Base-by-base conservation (phyloP, 1,140 invertebrate species). In the Popillia japonica region DNA sequence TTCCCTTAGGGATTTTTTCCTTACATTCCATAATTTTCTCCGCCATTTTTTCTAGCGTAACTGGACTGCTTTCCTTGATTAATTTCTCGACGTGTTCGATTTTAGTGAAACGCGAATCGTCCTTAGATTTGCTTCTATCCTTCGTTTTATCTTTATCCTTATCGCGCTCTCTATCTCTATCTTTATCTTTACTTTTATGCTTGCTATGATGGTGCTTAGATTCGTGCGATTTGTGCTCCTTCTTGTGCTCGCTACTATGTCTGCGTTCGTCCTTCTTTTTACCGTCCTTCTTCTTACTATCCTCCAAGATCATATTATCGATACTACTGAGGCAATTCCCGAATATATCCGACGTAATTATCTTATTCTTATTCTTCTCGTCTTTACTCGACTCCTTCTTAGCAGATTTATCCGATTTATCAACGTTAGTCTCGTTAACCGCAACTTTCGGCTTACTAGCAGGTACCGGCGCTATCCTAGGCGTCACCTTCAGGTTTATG, bases 51-150 rank as follows among this genome's bases (percentile, higher is more conserved):
- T 55, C 48, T 55, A 55, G 48, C 0, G 48, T 55, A 40, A 72
- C 17, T 2, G 40, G 23, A 23, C 68, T 14, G 20, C 10, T 14
- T 4, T 34, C 40, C 68, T 23, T 55, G n/a, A 2, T 9, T n/a
- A 9, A 23, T 11, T 78, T 40, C 59, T 78, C 7, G 14, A 17
- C 48, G 27, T 75, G 20, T 27, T 77, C 40, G 59, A 4, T 34
- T 74, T 68, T 68, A 22, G 22, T 59, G 2, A 27, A n/a, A 40
- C 14, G 83, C 10, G 77, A 82, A n/a, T 86, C 85, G 72, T 85
- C 85, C 0, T 84, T 79, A 23, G 84, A 64, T 75, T 87, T 90
- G 20, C 88, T 87, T 27, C 22, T 23, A 14, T 34, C 17, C 9
- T 68, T 20, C 22, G 61, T 8, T 55, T 55, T 55, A 55, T n/a